Evolutionary conservation across 2,113 vertebrate genomes (phyloP).

Genomic region (Thamnaconus septentrionalis): DNA sequence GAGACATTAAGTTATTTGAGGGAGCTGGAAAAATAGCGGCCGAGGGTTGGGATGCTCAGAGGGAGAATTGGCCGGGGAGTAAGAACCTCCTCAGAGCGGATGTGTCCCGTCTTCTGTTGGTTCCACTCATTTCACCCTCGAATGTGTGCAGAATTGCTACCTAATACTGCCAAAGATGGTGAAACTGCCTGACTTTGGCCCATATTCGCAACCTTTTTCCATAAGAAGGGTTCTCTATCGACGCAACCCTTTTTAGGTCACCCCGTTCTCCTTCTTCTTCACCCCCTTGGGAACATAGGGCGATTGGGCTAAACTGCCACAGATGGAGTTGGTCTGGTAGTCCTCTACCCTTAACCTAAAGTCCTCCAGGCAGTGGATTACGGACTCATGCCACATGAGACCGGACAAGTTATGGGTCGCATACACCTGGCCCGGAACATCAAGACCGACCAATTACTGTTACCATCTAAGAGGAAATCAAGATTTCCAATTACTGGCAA

Average conservation of each 20-base stretch:
- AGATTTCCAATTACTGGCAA: too few species aligned
- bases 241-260: background rate
- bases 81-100: background rate
- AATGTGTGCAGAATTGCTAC: slow-evolving; percentile 1
- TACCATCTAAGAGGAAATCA: too few species aligned
- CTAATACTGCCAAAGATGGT: background rate
- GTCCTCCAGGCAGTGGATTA: too few species aligned
- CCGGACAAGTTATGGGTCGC: too few species aligned
- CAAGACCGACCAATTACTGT: too few species aligned
- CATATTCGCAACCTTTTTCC: slow-evolving; percentile 32
- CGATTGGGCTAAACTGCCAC: too few species aligned
- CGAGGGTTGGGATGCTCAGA: background rate
- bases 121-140: slow-evolving; percentile 1
- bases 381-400: too few species aligned
- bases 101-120: slow-evolving; percentile 1
- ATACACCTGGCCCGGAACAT: too few species aligned
- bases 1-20: too few species aligned
- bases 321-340: too few species aligned
- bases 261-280: background rate
- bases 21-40: background rate
- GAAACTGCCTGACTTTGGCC: slow-evolving; percentile 44
- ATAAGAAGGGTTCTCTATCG: slow-evolving; percentile 23
- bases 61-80: background rate
- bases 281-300: too few species aligned
- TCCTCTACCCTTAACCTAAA: too few species aligned